Base-by-base conservation (phyloP, 1,140 invertebrate species). In the Zophobas atratus region DNA sequence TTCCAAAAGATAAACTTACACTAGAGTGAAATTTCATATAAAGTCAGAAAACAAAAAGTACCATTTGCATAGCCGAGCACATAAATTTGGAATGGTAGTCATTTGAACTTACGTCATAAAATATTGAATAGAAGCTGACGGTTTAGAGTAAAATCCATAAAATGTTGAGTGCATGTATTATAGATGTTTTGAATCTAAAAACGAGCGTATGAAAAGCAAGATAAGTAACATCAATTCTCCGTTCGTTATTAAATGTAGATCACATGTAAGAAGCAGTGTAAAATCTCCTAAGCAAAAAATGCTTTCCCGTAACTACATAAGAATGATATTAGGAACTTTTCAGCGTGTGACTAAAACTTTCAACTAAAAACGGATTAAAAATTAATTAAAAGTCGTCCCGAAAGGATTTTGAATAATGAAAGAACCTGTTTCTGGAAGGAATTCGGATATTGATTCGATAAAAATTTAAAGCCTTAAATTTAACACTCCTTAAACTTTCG, bases 361-460 rank as follows among this genome's bases (percentile, higher is more conserved):
- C 53, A 55, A 55, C 53, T 55, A 55, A 55, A 55, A 55, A 55
- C 53, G 53, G 53, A 55, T 55, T 55, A 55, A 55, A 55, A 55
- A 55, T 55, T 55, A 55, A 55, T 55, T 55, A 55, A 55, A 55
- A 20, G 20, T 6, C 53, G 53, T 20, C 4, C 32, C 33, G 2
- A 34, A 55, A 34, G 35, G 32, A 5, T 34, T 55, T 34, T 55
- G 53, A 55, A 55, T 55, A 55, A 55, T 55, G 53, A 55, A 55
- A 20, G 32, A 34, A 34, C 53, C 35, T 34, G 53, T 55, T 55
- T 32, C 49, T 51, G 8, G 49, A 20, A 32, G 3, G 53, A 55
- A 20, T 55, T 55, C 35, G 53, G 35, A 55, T 20, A 55, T 55
- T 34, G 53, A 55, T 55, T 55, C 53, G 6, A 55, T 55, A 55